Conservation (phyloP, 1,140 invertebrate species). For the Battus philenor region DNA sequence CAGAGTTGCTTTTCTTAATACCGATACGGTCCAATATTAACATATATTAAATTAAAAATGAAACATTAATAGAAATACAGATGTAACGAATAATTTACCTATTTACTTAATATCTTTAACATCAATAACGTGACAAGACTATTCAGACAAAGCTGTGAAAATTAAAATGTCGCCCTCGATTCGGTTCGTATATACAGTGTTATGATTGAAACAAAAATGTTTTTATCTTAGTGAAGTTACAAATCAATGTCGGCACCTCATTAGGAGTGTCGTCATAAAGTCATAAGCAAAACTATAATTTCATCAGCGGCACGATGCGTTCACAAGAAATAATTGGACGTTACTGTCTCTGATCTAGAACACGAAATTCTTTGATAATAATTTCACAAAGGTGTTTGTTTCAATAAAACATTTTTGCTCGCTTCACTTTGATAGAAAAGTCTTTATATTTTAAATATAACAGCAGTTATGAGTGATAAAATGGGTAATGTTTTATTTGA, state of each 20-base stretch:
- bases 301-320: slow-evolving; percentile 4
- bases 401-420: too few species aligned
- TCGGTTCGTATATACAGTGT: not conserved
- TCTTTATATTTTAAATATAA: too few species aligned
- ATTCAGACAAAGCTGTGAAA: not conserved
- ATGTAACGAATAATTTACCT: not conserved
- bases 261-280: not conserved
- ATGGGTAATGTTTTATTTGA: too few species aligned
- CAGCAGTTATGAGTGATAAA: too few species aligned
- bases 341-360: slow-evolving; percentile 10
- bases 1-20: not conserved
- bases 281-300: slow-evolving; percentile 5
- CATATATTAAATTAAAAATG: not conserved
- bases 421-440: too few species aligned
- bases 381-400: slow-evolving; percentile 6
- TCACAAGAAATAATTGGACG: slow-evolving; percentile 7
- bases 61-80: too few species aligned
- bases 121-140: not conserved
- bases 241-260: not conserved
- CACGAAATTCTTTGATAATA: slow-evolving; percentile 10
- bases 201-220: not conserved
- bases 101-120: not conserved
- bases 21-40: not conserved
- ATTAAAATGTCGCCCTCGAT: not conserved
- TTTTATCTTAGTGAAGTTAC: too few species aligned